These are phyloP conservation scores for Phallusia fumigata DNA, from an alignment of 23 tunicate species.

Conservation along the genomic window DNA sequence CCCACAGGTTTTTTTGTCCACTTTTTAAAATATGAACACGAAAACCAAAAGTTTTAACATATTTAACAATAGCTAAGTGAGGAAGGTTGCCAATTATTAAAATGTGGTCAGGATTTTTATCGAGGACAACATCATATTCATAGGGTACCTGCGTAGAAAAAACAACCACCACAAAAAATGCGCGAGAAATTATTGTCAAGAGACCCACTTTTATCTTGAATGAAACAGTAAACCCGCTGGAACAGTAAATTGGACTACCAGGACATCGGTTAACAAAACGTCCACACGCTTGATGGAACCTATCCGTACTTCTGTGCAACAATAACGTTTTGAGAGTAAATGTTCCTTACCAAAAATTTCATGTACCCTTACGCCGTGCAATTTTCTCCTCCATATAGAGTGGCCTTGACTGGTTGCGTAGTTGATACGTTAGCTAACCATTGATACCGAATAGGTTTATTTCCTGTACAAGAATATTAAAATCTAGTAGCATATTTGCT, in stretches of 20 bases:
- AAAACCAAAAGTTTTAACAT: neutral
- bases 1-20: neutral
- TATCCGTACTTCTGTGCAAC: neutral
- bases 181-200: neutral
- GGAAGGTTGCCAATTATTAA: neutral
- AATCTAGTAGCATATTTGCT: no score
- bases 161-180: no score
- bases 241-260: slow-evolving; percentile 43
- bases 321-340: no score
- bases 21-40: neutral
- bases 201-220: slow-evolving; percentile 35
- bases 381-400: neutral
- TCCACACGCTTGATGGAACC: slow-evolving; percentile 15
- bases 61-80: neutral
- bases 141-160: neutral
- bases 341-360: no score
- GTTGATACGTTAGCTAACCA: neutral
- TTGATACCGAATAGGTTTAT: neutral
- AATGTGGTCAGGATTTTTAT: neutral
- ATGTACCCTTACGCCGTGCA: neutral
- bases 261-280: slow-evolving; percentile 30
- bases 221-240: slow-evolving; percentile 45
- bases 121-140: neutral
- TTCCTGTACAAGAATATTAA: neutral
- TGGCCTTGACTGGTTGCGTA: neutral